A percentile compares a stretch with the other conserved stretches of the same genome.
Evolutionary conservation across 2,797 vertebrate genomes (phyloP).

Genomic region (Epinephelus malabaricus): DNA sequence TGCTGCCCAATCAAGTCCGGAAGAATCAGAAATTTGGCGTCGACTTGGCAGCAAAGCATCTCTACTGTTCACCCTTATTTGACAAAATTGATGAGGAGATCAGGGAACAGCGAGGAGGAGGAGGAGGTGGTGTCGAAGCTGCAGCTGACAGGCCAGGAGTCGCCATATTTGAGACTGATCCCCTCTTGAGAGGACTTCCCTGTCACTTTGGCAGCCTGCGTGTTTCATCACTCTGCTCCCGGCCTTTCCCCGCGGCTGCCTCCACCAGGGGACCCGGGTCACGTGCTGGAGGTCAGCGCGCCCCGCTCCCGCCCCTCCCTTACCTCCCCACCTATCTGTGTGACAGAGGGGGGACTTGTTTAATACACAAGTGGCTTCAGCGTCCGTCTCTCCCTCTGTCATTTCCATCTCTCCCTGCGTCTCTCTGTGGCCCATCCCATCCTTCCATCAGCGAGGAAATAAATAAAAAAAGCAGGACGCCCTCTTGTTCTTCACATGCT

Average conservation of each 20-base stretch:
- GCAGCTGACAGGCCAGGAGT: conserved; percentile 84
- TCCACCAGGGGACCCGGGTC: conserved; percentile 80
- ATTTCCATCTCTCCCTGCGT: conserved; percentile 54
- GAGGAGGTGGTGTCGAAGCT: conserved; percentile 33
- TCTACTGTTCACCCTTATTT: conserved; percentile 58
- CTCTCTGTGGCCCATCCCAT: conserved; percentile 39
- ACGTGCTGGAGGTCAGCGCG: conserved; percentile 64
- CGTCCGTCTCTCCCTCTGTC: conserved; percentile 75
- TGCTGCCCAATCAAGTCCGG: too few relatives aligned
- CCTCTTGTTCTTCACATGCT: conserved; percentile 77
- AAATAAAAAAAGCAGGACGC: conserved; percentile 43
- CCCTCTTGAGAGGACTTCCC: conserved; percentile 86
- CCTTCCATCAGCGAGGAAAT: conserved; percentile 66
- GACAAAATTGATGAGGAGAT: conserved; percentile 78
- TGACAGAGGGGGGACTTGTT: conserved; percentile 87
- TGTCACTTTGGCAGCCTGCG: conserved; percentile 89
- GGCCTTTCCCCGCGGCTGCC: conserved; percentile 73
- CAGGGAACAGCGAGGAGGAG: conserved; percentile 46
- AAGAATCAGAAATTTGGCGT: too few relatives aligned
- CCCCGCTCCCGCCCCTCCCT: conserved; percentile 40
- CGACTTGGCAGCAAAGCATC: too few relatives aligned
- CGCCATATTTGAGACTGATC: conserved; percentile 74
- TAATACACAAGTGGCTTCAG: conserved; percentile 86
- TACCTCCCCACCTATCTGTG: conserved; percentile 45
- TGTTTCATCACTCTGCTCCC: conserved; percentile 77